A percentile compares a stretch with the other conserved stretches of the same genome.
Conservation (phyloP, 2,888 invertebrate genomes). For the Troides oblongomaculatus region DNA sequence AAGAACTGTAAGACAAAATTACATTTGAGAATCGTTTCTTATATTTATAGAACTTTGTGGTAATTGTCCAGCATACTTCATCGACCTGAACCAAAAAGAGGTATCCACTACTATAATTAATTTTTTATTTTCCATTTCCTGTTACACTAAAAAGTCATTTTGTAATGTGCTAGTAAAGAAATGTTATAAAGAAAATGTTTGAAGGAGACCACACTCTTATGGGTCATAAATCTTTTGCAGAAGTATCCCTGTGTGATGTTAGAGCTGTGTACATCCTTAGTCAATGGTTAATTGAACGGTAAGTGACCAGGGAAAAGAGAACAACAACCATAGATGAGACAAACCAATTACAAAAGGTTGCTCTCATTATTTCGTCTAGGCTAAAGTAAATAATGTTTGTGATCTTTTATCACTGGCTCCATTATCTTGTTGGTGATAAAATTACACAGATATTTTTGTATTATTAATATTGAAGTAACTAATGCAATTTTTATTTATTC, state of each 20-base stretch:
- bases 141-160: conserved; percentile 44
- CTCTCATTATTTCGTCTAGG: conserved; percentile 56
- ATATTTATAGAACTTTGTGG: conserved; percentile 83
- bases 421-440: conserved; percentile 50
- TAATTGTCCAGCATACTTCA: conserved; percentile 81
- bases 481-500: conserved; percentile 79
- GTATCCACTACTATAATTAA: conserved; percentile 78
- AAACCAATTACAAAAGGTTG: conserved; percentile 38
- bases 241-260: conserved; percentile 85
- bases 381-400: conserved; percentile 59
- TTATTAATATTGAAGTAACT: conserved; percentile 64
- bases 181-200: conserved; percentile 52
- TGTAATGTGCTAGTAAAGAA: conserved; percentile 40
- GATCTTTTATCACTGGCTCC: conserved; percentile 54
- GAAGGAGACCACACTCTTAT: conserved; percentile 79
- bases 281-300: conserved; percentile 82
- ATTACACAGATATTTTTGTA: conserved; percentile 57
- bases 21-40: conserved; percentile 81
- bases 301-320: conserved; percentile 79
- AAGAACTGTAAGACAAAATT: conserved; percentile 63
- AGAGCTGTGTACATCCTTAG: conserved; percentile 83
- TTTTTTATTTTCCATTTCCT: conserved; percentile 52
- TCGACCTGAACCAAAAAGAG: conserved; percentile 80
- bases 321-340: conserved; percentile 60
- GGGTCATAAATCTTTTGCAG: conserved; percentile 90